Conservation (phyloP, 2,113 vertebrate species). For the Forbesichthys agassizii region DNA sequence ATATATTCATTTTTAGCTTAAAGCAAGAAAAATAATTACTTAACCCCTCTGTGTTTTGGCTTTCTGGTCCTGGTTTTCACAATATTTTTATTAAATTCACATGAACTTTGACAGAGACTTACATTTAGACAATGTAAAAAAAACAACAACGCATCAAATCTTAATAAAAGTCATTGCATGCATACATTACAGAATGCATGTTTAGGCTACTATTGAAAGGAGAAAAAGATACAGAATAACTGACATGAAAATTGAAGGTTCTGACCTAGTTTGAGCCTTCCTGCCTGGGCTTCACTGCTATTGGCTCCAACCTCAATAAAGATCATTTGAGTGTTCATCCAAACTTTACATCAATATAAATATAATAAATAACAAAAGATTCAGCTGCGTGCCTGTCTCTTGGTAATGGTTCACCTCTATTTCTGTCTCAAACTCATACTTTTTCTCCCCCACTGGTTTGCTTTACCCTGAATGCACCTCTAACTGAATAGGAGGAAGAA, state of each 20-base stretch:
- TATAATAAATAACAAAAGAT: constrained; percentile 66
- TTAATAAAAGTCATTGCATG: constrained; percentile 30
- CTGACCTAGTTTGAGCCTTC: background rate
- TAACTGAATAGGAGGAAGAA: background rate
- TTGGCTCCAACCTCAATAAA: constrained; percentile 15
- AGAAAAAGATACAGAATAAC: constrained; percentile 16
- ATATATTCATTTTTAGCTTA: background rate
- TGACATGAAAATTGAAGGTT: constrained; percentile 11
- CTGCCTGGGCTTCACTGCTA: constrained; percentile 21
- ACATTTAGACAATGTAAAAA: constrained; percentile 20
- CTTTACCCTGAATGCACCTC: constrained; percentile 19
- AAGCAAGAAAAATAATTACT: background rate
- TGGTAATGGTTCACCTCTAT: constrained; percentile 6
- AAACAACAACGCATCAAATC: constrained; percentile 19
- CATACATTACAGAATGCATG: constrained; percentile 14
- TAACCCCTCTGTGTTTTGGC: no score
- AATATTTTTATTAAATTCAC: background rate
- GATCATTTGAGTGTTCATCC: constrained; percentile 5
- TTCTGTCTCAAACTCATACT: background rate
- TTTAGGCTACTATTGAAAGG: constrained; percentile 32
- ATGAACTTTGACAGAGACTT: constrained; percentile 7
- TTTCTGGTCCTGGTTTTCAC: background rate
- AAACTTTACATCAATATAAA: constrained; percentile 45
- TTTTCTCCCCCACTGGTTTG: background rate
- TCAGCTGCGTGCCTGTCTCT: constrained; percentile 21